Percentiles rank a stretch among this genome's conserved stretches.
These are phyloP conservation scores for Taurulus bubalis DNA, from an alignment of 2,113 vertebrate species.

Conservation along the genomic window DNA sequence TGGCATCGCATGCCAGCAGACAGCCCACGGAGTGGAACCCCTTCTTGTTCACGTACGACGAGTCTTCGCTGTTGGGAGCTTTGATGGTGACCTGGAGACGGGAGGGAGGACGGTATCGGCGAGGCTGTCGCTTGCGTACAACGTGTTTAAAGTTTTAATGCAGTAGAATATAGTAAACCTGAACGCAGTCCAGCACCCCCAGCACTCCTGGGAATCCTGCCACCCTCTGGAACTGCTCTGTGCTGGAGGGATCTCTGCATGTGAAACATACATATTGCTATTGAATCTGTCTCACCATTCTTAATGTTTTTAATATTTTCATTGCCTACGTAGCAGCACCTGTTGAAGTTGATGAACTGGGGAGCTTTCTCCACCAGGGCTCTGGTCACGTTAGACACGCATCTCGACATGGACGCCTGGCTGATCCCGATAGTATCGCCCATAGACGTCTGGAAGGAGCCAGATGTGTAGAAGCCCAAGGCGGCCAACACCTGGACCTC, in stretches of 20 bases:
- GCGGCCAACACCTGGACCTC: conserved; percentile 97
- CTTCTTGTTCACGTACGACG: conserved; percentile 92
- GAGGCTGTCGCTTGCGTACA: background rate
- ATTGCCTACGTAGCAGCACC: conserved; percentile 27
- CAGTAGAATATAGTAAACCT: conserved; percentile 45
- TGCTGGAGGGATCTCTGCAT: conserved; percentile 82
- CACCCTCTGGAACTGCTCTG: conserved; percentile 89
- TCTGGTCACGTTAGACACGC: conserved; percentile 94
- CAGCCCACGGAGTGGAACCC: conserved; percentile 96
- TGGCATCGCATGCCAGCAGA: conserved; percentile 91
- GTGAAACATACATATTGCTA: conserved; percentile 31
- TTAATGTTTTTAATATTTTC: background rate
- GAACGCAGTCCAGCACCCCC: conserved; percentile 92
- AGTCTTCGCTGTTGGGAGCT: conserved; percentile 94
- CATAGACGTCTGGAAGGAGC: conserved; percentile 97
- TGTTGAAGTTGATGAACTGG: conserved; percentile 86
- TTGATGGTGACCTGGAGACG: conserved; percentile 90
- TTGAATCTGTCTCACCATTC: background rate
- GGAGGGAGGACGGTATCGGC: background rate
- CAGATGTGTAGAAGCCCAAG: conserved; percentile 96
- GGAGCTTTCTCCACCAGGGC: conserved; percentile 92
- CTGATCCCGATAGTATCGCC: conserved; percentile 97
- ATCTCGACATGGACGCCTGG: conserved; percentile 98
- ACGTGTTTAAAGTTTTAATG: background rate
- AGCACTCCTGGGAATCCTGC: conserved; percentile 92